phyloP scores from a whole-genome alignment of 2,113 vertebrate species.

The Pachypanchax playfairii region DNA sequence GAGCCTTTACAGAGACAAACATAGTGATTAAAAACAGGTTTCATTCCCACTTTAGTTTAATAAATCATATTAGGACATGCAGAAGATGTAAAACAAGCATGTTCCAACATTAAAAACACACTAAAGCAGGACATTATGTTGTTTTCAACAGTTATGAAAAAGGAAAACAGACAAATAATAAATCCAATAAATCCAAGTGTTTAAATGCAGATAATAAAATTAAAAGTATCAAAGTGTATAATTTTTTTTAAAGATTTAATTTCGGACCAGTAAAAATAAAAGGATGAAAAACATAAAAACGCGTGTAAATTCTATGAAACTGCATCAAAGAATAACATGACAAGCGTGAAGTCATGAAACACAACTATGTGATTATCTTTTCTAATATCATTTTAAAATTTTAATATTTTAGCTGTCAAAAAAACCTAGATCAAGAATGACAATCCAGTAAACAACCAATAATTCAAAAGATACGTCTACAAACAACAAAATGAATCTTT shows the following conservation, averaged over 20 bases:
- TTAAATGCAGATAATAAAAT: background rate
- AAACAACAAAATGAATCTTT: no score
- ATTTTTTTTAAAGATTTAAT: background rate
- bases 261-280: background rate
- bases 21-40: background rate
- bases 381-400: background rate
- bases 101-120: no score
- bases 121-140: no score
- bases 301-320: background rate
- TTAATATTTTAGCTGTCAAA: background rate
- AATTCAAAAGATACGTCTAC: no score
- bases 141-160: no score
- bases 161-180: no score
- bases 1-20: background rate
- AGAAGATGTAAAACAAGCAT: background rate
- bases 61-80: background rate
- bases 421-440: no score
- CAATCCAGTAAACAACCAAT: no score
- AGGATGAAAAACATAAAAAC: background rate
- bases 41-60: background rate
- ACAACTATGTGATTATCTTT: background rate
- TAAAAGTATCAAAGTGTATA: background rate
- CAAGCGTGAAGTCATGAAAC: background rate
- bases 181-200: background rate
- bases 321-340: slow-evolving; percentile 1